These are phyloP conservation scores for Sebastes hubbsi DNA, from an alignment of 2,797 vertebrate genomes.

Conservation along the genomic window DNA sequence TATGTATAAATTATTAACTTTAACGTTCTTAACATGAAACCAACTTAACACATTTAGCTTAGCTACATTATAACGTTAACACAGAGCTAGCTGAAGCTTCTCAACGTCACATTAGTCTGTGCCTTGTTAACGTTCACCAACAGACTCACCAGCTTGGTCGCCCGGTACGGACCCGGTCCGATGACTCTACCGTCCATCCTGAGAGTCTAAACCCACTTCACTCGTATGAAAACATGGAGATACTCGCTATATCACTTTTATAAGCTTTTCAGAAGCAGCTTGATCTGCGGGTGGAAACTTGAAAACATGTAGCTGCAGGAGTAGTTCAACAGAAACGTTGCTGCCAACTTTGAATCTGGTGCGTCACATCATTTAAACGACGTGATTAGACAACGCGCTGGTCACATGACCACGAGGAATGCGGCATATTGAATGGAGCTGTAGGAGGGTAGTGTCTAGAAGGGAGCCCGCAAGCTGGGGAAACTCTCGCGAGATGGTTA, in stretches of 20 bases:
- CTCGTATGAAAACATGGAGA: constrained; percentile 35
- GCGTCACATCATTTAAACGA: constrained; percentile 40
- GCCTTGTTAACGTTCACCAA: background rate
- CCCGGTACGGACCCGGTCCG: constrained; percentile 88
- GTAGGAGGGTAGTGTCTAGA: background rate
- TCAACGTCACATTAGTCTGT: background rate
- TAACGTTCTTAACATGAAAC: background rate
- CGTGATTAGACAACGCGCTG: constrained; percentile 48
- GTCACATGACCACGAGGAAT: constrained; percentile 47
- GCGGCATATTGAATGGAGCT: background rate
- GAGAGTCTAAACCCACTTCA: background rate
- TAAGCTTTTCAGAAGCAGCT: background rate
- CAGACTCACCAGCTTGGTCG: constrained; percentile 89
- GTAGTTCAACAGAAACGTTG: constrained; percentile 29
- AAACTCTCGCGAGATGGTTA: no score
- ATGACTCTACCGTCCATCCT: constrained; percentile 77
- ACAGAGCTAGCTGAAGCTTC: no score
- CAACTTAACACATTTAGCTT: background rate
- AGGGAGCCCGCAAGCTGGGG: no score
- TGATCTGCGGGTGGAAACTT: background rate
- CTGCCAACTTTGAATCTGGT: constrained; percentile 74
- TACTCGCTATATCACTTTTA: background rate
- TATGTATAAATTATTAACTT: no score
- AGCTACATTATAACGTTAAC: background rate
- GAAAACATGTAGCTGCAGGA: background rate